phyloP scores from a whole-genome alignment of 2,888 invertebrate genomes.

The Nycteola revayana region DNA sequence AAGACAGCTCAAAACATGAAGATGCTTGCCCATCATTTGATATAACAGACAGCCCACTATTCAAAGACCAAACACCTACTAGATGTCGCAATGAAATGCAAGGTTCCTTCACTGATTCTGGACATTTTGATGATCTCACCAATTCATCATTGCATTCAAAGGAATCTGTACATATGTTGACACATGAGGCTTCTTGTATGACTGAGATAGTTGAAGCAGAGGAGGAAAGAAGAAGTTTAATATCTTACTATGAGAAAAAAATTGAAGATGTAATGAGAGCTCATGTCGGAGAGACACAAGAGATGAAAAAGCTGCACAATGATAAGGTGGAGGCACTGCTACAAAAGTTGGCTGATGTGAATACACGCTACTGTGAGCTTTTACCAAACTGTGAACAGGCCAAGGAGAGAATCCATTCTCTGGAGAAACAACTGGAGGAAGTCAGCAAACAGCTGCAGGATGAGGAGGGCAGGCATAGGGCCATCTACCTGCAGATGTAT shows the following conservation, averaged over 20 bases:
- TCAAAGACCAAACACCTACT: constrained; percentile 69
- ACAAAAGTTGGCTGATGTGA: constrained; percentile 88
- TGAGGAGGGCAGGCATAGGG: constrained; percentile 87
- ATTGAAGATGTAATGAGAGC: constrained; percentile 87
- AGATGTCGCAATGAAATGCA: constrained; percentile 84
- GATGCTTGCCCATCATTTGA: constrained; percentile 70
- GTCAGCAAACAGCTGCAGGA: constrained; percentile 86
- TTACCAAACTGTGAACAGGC: constrained; percentile 88
- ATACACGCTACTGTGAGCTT: constrained; percentile 89
- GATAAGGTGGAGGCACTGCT: constrained; percentile 89
- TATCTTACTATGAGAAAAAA: constrained; percentile 87
- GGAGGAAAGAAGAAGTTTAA: constrained; percentile 85
- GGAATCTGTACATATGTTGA: constrained; percentile 84
- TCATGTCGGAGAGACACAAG: constrained; percentile 84
- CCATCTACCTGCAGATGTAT: constrained; percentile 91
- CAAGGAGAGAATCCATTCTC: constrained; percentile 85
- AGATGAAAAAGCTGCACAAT: constrained; percentile 89
- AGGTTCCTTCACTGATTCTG: constrained; percentile 91
- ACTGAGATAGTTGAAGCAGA: constrained; percentile 81
- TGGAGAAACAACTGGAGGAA: constrained; percentile 88
- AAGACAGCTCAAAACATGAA: constrained; percentile 56
- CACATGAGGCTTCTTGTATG: constrained; percentile 79
- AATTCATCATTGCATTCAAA: constrained; percentile 90
- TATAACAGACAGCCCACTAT: constrained; percentile 74
- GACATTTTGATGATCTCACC: constrained; percentile 92